Base-by-base conservation (phyloP, 2,888 invertebrate genomes). In the Geotrupes spiniger region DNA sequence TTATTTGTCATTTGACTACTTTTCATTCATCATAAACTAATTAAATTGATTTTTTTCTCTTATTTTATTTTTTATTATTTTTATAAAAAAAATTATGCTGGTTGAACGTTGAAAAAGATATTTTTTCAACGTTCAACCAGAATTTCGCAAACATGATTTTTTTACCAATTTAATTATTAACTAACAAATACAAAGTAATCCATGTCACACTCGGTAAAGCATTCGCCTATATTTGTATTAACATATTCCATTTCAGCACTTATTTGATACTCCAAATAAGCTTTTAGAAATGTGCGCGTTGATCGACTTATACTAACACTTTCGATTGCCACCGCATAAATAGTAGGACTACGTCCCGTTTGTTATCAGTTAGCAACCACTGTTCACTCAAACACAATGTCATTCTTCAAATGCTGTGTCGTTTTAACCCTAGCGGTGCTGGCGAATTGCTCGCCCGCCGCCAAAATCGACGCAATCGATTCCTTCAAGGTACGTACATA, bases 361-460 rank as follows among this genome's bases (percentile, higher is more conserved):
- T 16, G 29, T 49, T 45, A 45, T 45, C 49, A 49, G 49, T 49
- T 41, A 42, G 26, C 51, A 46, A 43, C 43, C 39, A 50, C 42
- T 52, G 48, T 53, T 53, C 51, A 37, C 33, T 38, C 44, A 47
- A 46, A 25, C 27, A 43, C 49, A 49, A 64, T 62, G 63, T 57
- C 57, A 48, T 51, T 57, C 37, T 26, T 53, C 45, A 62, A 61
- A 62, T 56, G 60, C 42, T 60, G 57, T 51, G 43, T 59, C 29
- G 48, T 77, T 64, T 66, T 78, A 69, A 76, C 71, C 65, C 60
- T 78, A 52, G 64, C 77, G 56, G 75, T 76, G 50, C 56, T 63
- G 11, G 68, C 82, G 58, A 45, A 27, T 36, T 52, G 49, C 16
- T 40, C 51, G 12, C 46, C 51, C 25, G 21, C 39, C 11, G 12